Base-by-base conservation (phyloP, 2,797 vertebrate species). In the Anguilla megastoma region DNA sequence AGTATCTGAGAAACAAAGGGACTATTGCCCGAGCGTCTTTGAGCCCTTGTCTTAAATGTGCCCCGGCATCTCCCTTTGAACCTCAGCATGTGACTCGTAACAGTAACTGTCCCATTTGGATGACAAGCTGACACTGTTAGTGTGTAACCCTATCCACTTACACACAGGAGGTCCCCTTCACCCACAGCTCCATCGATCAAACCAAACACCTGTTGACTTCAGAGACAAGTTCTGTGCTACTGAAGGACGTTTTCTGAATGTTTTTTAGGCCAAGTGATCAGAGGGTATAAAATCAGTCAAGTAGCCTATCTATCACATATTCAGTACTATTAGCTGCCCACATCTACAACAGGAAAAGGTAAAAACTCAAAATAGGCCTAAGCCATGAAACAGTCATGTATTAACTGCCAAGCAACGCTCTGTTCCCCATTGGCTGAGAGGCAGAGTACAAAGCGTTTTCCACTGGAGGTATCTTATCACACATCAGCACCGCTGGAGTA, bases 381-480 rank as follows among this genome's bases (percentile, higher is more conserved):
- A 50, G 79, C 41, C 2, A n/a, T n/a, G 18, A 69, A 82, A 82
- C 41, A 2, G 45, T 4, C 41, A 7, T 3, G 21, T 50, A 50
- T 82, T 50, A 50, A 33, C 41, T n/a, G 45, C 79, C 6, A 9
- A 50, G 45, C 45, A n/a, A 7, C 24, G 41, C 8, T 10, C 41
- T 5, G 21, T 48, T 50, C 79, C 79, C 79, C n/a, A 9, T 82
- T 82, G 79, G 79, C 45, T 24, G 7, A 24, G 6, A 84, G 83
- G 27, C 83, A 7, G 5, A 74, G 60, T 36, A 71, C 85, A 86
- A 66, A 85, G 58, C 1, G 12, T 66, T 88, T 76, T 88, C 84
- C 85, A 66, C n/a, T 30, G 27, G 24, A 66, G 86, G 86, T 85
- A 92, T 91, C 91, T 91, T 89, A 86, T 90, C 85, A 79, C 76